Evolutionary conservation across 2,888 invertebrate genomes (phyloP).

Genomic region (Acleris sparsana): DNA sequence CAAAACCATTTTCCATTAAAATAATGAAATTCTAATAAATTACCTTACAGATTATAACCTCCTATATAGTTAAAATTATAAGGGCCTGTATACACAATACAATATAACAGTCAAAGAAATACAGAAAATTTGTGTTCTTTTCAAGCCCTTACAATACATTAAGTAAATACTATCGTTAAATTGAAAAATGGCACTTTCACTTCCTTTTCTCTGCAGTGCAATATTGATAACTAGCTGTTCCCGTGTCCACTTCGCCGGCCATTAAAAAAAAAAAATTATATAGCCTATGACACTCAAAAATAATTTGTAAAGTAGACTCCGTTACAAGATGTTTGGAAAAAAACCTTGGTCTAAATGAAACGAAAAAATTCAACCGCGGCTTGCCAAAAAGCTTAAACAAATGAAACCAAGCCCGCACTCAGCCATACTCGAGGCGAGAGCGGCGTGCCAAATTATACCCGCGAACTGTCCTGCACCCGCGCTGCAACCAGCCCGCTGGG

Average conservation of each 20-base stretch:
- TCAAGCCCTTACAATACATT: no score
- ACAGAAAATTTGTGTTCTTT: no score
- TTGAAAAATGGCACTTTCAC: no score
- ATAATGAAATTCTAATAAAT: constrained; percentile 23
- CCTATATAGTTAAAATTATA: neutral
- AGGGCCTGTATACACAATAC: neutral
- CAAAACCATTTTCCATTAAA: no score
- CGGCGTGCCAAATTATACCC: constrained; percentile 13
- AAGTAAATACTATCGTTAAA: no score
- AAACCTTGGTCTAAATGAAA: neutral
- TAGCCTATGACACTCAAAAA: no score
- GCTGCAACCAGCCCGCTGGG: no score
- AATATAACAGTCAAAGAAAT: no score
- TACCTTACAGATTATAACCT: constrained; percentile 23
- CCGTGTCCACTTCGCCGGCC: no score
- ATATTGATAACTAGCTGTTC: no score
- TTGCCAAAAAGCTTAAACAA: constrained; percentile 35
- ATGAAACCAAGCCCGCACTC: constrained; percentile 30
- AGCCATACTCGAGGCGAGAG: constrained; percentile 8
- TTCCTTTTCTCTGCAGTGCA: no score
- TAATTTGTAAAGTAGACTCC: neutral
- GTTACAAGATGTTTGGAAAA: neutral
- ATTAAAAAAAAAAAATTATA: no score
- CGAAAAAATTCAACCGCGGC: constrained; percentile 7
- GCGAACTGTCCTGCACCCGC: constrained; percentile 3